Evolutionary conservation across 2,888 invertebrate genomes (phyloP), one percentile per base, ranked within the genome.

Genomic region (Dolichomitus sp.): DNA sequence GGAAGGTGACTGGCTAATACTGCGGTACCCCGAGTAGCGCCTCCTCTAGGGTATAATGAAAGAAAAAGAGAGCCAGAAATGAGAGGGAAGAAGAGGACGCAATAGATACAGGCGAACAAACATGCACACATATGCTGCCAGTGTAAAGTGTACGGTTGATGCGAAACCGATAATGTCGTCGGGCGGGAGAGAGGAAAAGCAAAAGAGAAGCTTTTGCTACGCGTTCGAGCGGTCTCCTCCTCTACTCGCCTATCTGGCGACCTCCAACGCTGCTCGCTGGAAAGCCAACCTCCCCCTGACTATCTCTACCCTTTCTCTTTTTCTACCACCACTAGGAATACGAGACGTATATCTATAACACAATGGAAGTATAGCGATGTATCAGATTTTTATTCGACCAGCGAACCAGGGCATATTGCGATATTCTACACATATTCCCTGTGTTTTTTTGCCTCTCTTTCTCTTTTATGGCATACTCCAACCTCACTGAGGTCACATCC

Each of bases 151-250:
- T 61, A 77, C 83, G 87, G 86, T 90, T 92, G 93, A 93, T 93
- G 92, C 88, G 90, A 93, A 93, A 92, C 92, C 93, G 91, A 93
- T 93, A 93, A 93, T 91, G 92, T 90, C 89, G 84, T 86, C 89
- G 83, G 79, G 69, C 23, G 74, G 57, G 37, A 45, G n/a, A 66
- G 57, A 17, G 33, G 52, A 48, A 52, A 42, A 50, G 76, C 54
- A 74, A 78, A 59, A 33, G 57, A 72, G 63, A 80, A 37, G 83
- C 68, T 80, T 84, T 70, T 70, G 69, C 81, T 75, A 75, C 83
- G 84, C 79, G 86, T 84, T 85, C 74, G 82, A 77, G 61, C 78
- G 85, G 66, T 72, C 23, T 59, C 40, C 50, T 66, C 57, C n/a
- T 61, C 37, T 40, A 17, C 37, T 61, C 57, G 57, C 7, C 52